Evolutionary conservation across 2,797 vertebrate species (phyloP).

Genomic region (Hydrocynus forskahlii): DNA sequence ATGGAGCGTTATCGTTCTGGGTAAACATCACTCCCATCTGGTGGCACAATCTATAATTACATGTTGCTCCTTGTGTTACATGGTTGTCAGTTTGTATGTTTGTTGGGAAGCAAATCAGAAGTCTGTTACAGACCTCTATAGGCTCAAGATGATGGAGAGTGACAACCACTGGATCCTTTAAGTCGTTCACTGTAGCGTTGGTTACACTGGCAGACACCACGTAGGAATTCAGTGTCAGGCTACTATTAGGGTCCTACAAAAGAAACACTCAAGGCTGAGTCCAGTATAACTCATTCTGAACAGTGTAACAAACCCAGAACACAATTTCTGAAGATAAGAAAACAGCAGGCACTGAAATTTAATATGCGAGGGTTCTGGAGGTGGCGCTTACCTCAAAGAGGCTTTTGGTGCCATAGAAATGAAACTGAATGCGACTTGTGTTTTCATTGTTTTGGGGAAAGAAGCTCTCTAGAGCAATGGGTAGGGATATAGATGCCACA

Average conservation of each 20-base stretch:
- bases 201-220: constrained; percentile 87
- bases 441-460: constrained; percentile 59
- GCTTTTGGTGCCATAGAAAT: constrained; percentile 80
- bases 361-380: neutral
- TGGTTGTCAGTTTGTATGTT: neutral
- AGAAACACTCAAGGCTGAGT: neutral
- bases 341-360: neutral
- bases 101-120: neutral
- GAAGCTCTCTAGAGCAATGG: constrained; percentile 71
- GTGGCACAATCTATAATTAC: neutral
- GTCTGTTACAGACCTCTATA: constrained; percentile 63
- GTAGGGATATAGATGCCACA: constrained; percentile 82
- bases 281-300: neutral
- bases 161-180: constrained; percentile 79
- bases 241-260: constrained; percentile 69
- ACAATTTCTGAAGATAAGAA: too few species aligned
- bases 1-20: neutral
- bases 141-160: constrained; percentile 75
- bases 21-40: neutral
- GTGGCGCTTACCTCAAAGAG: constrained; percentile 82
- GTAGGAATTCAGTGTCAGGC: constrained; percentile 76
- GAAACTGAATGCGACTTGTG: constrained; percentile 85
- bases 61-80: neutral
- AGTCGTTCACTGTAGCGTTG: constrained; percentile 72
- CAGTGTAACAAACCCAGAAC: neutral